Evolutionary conservation across 2,797 vertebrate genomes (phyloP), one percentile per base, ranked within the genome.

Genomic region (Fratercula arctica): DNA sequence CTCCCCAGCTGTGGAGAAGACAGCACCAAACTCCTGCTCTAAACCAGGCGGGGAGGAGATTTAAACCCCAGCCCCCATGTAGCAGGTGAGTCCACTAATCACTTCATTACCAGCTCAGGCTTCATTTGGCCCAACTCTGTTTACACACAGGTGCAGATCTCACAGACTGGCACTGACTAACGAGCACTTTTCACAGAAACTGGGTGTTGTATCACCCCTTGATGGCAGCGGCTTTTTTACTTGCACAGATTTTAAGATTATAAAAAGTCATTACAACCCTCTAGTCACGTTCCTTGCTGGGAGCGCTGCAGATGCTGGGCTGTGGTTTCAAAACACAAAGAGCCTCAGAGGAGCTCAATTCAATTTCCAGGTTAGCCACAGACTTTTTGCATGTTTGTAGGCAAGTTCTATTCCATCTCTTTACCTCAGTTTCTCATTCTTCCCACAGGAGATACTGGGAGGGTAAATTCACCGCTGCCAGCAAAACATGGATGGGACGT

Each of bases 1-100:
- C 3, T 1, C 29, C 23, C 72, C 35, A 61, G 3, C 8, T 5
- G 11, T 0, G 1, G 8, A 35, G 3, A 8, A 51, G 0, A 16
- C 16, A 28, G 2, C 43, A 28, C 14, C 14, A 13, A 67, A 0
- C 26, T 74, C 13, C 21, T 39, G 7, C 33, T 60, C 74, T 21
- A 2, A 21, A 9, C 2, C 3, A 6, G 16, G 4, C 24, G 41
- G 24, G 46, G 29, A 46, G 59, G 13, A 28, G 16, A 12, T 28
- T 3, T 19, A n/a, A 61, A 13, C 10, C 59, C 68, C n/a, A n/a
- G 21, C 8, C 13, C 76, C 37, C 1, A 0, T 1, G 11, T 1
- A 53, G 26, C 76, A 85, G 45, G 28, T 85, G 85, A 82, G 6
- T 7, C 4, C 53, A 57, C 26, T 66, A 14, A 88, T 23, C 39